Base-by-base conservation (phyloP, 2,797 vertebrate species). In the Crossoptilon crossoptilon region DNA sequence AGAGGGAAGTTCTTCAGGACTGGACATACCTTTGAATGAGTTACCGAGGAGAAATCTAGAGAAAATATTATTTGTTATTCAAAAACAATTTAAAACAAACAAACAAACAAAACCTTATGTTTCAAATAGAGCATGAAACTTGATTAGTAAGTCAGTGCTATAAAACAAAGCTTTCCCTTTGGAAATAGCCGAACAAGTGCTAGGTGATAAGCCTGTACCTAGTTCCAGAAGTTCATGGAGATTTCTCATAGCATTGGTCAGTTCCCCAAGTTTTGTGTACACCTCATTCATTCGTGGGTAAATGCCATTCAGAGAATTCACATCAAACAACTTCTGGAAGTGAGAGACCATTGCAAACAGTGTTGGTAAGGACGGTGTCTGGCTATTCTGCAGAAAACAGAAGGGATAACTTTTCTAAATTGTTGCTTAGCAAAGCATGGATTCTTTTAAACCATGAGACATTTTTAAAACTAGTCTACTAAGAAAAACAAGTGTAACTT, bases 281-380 rank as follows among this genome's bases (percentile, higher is more conserved):
- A 99, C 97, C 92, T 99, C 98, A 21, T 98, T 99, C 99, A 99
- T 99, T 22, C 98, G 97, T 2, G 98, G 98, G 89, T 98, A 99
- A 78, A 99, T 91, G 4, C 98, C 99, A 4, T 84, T 97, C 83
- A 99, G 93, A 58, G 98, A 98, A 43, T 88, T 96, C 16, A 98
- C 98, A 17, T 99, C 99, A 93, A 99, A 99, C 79, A 99, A 77
- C 92, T 98, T 99, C 97, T 99, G 98, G 93, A 99, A 99, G 95
- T 99, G 99, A 51, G 97, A 97, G 67, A 99, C 98, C 84, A 99
- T 98, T 33, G 98, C 98, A 75, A 95, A 96, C 90, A 99, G 97
- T 9, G 97, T 97, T 89, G 97, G 92, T 29, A 97, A 95, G 19
- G 98, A 98, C 2, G 97, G 97, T 27, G 94, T 96, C 63, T 92